These are phyloP conservation scores for Calameuta filiformis DNA, from an alignment of 2,888 invertebrate genomes.

Conservation along the genomic window DNA sequence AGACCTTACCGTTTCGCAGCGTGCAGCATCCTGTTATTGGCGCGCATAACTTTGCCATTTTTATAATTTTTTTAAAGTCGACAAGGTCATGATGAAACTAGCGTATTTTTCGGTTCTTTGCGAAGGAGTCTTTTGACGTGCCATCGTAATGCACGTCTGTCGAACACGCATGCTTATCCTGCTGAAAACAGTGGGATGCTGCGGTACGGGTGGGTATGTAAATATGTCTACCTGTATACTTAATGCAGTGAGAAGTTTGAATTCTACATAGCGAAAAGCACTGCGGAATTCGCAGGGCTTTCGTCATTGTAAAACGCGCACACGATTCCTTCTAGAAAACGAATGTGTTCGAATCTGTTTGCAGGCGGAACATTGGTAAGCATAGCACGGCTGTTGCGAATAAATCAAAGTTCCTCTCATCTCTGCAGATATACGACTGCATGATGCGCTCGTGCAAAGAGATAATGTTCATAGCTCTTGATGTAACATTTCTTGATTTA, in stretches of 20 bases:
- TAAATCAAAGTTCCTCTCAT: constrained; percentile 48
- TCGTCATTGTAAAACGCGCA: background rate
- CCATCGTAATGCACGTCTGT: background rate
- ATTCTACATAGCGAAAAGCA: background rate
- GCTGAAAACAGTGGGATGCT: background rate
- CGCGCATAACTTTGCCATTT: background rate
- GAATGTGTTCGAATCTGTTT: background rate
- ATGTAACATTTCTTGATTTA: background rate
- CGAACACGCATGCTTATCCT: background rate
- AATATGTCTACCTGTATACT: background rate
- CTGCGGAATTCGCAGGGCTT: background rate
- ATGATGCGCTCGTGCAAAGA: background rate
- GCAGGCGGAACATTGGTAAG: constrained; percentile 34
- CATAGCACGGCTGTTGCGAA: constrained; percentile 47
- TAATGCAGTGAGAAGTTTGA: background rate
- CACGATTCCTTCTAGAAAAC: background rate
- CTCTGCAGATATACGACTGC: constrained; percentile 12
- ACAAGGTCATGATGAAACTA: background rate
- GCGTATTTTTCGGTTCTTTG: background rate
- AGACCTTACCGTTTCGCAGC: background rate
- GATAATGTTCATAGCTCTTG: background rate
- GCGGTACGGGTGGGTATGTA: background rate
- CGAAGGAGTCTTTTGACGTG: background rate
- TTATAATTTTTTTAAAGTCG: background rate
- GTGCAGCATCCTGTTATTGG: background rate